Evolutionary conservation across 2,888 invertebrate species (phyloP).

Genomic region (Cephalotes varians): DNA sequence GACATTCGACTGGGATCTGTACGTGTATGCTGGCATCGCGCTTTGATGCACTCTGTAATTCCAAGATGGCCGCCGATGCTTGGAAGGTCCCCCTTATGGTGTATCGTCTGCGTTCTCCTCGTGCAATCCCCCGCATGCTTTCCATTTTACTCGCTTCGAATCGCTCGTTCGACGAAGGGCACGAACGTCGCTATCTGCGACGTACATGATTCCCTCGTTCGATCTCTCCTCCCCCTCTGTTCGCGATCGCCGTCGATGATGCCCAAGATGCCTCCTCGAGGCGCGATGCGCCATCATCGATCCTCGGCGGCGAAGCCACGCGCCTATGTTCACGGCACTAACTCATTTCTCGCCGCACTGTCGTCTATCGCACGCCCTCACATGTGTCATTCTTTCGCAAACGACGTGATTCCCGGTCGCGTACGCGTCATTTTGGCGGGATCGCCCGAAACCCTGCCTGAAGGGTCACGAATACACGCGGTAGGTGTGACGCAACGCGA

Average conservation of each 20-base stretch:
- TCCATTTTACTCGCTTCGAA: conserved; percentile 13
- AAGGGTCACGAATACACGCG: neutral
- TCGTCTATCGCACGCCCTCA: neutral
- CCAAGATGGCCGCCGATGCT: conserved; percentile 82
- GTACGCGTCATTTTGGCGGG: conserved; percentile 19
- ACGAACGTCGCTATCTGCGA: neutral
- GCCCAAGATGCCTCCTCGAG: neutral
- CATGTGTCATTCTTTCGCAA: neutral
- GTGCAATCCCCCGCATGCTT: conserved; percentile 62
- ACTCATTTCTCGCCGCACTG: neutral
- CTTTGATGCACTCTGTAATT: conserved; percentile 76
- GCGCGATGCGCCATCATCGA: conserved; percentile 45
- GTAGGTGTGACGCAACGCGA: neutral
- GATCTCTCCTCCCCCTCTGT: neutral
- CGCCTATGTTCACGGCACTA: neutral
- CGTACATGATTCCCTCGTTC: neutral
- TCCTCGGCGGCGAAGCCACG: conserved; percentile 1
- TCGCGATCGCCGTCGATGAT: neutral
- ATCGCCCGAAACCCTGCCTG: neutral
- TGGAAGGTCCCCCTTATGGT: conserved; percentile 79
- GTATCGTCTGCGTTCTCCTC: conserved; percentile 63
- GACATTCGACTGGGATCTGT: conserved; percentile 65
- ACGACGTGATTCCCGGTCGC: neutral
- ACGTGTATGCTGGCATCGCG: conserved; percentile 74
- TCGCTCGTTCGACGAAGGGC: neutral